phyloP scores from a whole-genome alignment of 1,140 invertebrate species.

The Drosophila murphyi region DNA sequence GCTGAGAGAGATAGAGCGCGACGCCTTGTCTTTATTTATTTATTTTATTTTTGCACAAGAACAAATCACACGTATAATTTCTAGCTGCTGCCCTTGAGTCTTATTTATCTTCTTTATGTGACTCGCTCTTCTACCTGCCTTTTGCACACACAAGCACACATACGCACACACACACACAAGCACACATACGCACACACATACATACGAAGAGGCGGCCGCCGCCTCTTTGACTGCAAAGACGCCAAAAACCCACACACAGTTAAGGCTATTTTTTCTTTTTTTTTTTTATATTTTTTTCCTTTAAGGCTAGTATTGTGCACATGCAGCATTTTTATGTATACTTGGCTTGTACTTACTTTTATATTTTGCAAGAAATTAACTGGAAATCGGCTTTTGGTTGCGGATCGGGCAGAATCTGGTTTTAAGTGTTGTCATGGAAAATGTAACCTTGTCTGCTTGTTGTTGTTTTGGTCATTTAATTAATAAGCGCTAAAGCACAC shows the following conservation, averaged over 20 bases:
- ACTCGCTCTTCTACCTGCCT: constrained; percentile 63
- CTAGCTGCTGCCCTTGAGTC: constrained; percentile 72
- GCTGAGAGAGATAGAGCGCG: constrained; percentile 3
- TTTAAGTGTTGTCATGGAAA: constrained; percentile 34
- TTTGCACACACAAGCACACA: constrained; percentile 32
- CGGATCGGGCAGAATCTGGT: constrained; percentile 10
- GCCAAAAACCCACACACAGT: constrained; percentile 58
- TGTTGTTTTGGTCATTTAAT: constrained; percentile 44
- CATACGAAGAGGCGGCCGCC: constrained; percentile 34
- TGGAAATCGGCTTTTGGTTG: constrained; percentile 52
- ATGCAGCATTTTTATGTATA: constrained; percentile 58
- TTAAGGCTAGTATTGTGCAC: constrained; percentile 22
- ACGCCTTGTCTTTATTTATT: constrained; percentile 26
- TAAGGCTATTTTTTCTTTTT: not conserved
- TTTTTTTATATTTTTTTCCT: constrained; percentile 11
- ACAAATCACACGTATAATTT: constrained; percentile 59
- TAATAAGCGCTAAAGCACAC: constrained; percentile 47
- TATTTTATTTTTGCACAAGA: constrained; percentile 42
- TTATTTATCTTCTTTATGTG: constrained; percentile 39
- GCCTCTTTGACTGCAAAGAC: constrained; percentile 49
- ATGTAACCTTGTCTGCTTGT: constrained; percentile 44
- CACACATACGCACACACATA: constrained; percentile 29
- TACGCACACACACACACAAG: constrained; percentile 28
- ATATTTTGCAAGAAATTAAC: constrained; percentile 51
- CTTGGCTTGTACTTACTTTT: constrained; percentile 64